Percentiles rank a stretch among this genome's conserved stretches.
These are phyloP conservation scores for Drosophila elegans DNA, from an alignment of 1,140 invertebrate species.

Conservation along the genomic window DNA sequence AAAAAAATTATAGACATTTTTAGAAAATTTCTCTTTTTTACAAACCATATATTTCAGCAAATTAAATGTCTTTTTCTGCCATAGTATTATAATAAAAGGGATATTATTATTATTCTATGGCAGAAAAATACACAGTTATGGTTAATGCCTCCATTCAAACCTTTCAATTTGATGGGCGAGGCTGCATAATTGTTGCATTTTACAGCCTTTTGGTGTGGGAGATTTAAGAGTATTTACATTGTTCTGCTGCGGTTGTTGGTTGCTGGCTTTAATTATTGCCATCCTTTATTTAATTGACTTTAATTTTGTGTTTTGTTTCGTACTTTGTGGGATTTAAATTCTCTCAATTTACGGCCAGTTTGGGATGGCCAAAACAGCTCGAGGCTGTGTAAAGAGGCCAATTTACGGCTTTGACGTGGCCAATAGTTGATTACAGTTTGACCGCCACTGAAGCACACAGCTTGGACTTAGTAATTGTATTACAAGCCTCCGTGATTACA, in stretches of 20 bases:
- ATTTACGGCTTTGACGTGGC: conserved; percentile 23
- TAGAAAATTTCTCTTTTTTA: no score
- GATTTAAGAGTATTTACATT: conserved; percentile 25
- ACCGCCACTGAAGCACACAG: conserved; percentile 1
- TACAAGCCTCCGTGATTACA: conserved; percentile 19
- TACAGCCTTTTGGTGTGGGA: background rate
- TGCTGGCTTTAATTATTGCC: conserved; percentile 36
- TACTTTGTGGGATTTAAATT: conserved; percentile 39
- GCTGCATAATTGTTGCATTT: conserved; percentile 31
- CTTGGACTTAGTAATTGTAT: conserved; percentile 20
- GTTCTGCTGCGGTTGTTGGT: conserved; percentile 15
- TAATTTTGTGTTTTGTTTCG: conserved; percentile 26
- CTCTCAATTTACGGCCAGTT: conserved; percentile 25
- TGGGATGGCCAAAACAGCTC: conserved; percentile 11
- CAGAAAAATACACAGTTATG: background rate
- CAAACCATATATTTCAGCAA: no score
- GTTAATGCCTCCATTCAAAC: conserved; percentile 1
- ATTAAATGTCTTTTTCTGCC: no score
- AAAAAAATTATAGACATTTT: no score
- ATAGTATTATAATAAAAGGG: no score
- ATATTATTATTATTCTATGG: no score
- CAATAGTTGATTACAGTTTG: conserved; percentile 38
- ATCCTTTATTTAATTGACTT: conserved; percentile 48
- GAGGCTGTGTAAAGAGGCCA: conserved; percentile 27
- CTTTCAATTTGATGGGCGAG: conserved; percentile 8